Evolutionary conservation across 2,888 invertebrate genomes (phyloP).

Genomic region (Pollenia labialis): DNA sequence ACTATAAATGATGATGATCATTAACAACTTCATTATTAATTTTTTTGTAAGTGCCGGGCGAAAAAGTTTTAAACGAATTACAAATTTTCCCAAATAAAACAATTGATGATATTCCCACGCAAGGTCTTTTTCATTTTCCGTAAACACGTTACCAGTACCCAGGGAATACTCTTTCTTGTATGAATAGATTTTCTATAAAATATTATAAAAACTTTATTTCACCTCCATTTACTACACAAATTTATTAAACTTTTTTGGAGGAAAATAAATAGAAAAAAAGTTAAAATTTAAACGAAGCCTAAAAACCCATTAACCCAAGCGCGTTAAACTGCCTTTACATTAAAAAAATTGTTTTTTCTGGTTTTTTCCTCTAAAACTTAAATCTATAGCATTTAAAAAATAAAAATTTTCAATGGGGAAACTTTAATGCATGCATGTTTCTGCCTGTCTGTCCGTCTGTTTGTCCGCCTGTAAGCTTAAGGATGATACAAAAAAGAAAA

Average conservation of each 20-base stretch:
- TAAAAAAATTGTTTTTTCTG: slow-evolving; percentile 34
- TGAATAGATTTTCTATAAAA: slow-evolving; percentile 30
- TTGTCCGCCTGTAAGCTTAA: not conserved
- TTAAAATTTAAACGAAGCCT: slow-evolving; percentile 62
- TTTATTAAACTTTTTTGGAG: slow-evolving; percentile 35
- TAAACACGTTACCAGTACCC: slow-evolving; percentile 57
- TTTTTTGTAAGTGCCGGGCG: not conserved
- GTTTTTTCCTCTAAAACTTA: slow-evolving; percentile 29
- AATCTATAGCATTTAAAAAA: slow-evolving; percentile 54
- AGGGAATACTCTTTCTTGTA: not conserved
- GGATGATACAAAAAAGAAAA: slow-evolving; percentile 7
- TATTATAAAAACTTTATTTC: slow-evolving; percentile 17
- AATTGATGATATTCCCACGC: slow-evolving; percentile 75
- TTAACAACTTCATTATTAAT: slow-evolving; percentile 33
- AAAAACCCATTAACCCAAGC: slow-evolving; percentile 70
- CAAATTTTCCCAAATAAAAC: slow-evolving; percentile 56
- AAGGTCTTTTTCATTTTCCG: slow-evolving; percentile 74
- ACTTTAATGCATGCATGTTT: slow-evolving; percentile 2
- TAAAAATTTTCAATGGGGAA: slow-evolving; percentile 38
- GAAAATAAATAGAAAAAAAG: slow-evolving; percentile 38
- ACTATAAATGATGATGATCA: slow-evolving; percentile 48
- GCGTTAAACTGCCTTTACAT: slow-evolving; percentile 61
- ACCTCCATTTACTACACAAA: not conserved
- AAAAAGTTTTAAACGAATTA: slow-evolving; percentile 44
- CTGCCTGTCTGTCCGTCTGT: not conserved